A percentile compares a stretch with the other conserved stretches of the same genome.
These are phyloP conservation scores for Pardosa pseudoannulata DNA, from an alignment of 2,888 invertebrate species.

Conservation along the genomic window DNA sequence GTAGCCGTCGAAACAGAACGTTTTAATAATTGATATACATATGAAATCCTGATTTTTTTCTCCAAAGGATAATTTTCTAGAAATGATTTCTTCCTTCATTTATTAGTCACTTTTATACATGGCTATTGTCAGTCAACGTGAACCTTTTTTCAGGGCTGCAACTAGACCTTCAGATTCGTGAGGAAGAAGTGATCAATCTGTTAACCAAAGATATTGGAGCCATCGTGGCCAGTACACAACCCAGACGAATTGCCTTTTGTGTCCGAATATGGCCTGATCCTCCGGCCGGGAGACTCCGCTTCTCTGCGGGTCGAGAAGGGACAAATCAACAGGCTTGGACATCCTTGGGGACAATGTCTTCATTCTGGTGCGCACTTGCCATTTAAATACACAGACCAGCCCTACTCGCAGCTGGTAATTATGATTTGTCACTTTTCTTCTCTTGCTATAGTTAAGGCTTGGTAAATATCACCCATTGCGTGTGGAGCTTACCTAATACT, in stretches of 20 bases:
- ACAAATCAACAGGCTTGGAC: not conserved
- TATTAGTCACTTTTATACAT: no score
- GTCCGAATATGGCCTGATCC: not conserved
- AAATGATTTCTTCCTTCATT: no score
- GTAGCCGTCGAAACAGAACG: no score
- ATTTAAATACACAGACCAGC: slow-evolving; percentile 7
- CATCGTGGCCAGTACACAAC: not conserved
- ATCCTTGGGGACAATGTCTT: not conserved
- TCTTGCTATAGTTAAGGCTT: no score
- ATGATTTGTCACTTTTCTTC: no score
- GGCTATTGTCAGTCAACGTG: no score
- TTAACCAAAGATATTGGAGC: slow-evolving; percentile 1
- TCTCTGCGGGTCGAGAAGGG: not conserved
- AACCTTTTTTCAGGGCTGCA: slow-evolving; percentile 18
- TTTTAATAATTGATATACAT: no score
- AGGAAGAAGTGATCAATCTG: not conserved
- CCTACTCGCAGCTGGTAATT: slow-evolving; percentile 23
- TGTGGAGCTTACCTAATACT: no score
- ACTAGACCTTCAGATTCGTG: not conserved
- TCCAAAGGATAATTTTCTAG: no score
- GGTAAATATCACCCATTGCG: no score
- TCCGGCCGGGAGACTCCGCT: not conserved
- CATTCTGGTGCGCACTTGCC: not conserved
- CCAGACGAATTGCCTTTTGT: slow-evolving; percentile 2
- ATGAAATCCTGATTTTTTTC: no score